Conservation (phyloP, 2,113 vertebrate species). For the Micronycteris hirsuta region DNA sequence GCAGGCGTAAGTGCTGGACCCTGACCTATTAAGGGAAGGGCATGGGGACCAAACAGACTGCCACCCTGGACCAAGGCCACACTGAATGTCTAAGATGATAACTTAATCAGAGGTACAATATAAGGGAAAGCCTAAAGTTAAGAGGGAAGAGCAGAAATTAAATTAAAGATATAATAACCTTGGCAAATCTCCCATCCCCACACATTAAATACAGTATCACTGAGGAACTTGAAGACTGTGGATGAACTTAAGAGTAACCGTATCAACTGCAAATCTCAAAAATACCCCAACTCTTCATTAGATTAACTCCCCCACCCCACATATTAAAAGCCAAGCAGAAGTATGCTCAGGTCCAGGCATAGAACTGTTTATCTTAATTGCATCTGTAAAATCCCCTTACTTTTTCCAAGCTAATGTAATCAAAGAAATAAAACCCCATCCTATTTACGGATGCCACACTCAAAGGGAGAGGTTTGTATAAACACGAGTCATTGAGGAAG, state of each 20-base stretch:
- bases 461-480: background rate
- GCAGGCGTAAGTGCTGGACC: accelerated
- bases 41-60: too few relatives aligned
- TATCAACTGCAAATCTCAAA: background rate
- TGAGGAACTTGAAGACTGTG: background rate
- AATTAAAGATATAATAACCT: background rate
- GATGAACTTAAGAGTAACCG: background rate
- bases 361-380: background rate
- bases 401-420: background rate
- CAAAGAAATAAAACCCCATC: background rate
- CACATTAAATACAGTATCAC: background rate
- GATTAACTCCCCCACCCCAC: background rate
- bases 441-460: background rate
- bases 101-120: background rate
- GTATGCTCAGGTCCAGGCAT: background rate
- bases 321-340: background rate
- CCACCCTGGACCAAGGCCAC: accelerated
- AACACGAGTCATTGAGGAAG: background rate
- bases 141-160: background rate
- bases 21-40: background rate
- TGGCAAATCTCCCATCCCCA: background rate
- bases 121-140: background rate
- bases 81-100: background rate
- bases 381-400: background rate
- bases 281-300: background rate